Percentiles rank a stretch among this genome's conserved stretches.
Evolutionary conservation across 2,888 invertebrate species (phyloP).

Genomic region (Drosophila flavopinicola): DNA sequence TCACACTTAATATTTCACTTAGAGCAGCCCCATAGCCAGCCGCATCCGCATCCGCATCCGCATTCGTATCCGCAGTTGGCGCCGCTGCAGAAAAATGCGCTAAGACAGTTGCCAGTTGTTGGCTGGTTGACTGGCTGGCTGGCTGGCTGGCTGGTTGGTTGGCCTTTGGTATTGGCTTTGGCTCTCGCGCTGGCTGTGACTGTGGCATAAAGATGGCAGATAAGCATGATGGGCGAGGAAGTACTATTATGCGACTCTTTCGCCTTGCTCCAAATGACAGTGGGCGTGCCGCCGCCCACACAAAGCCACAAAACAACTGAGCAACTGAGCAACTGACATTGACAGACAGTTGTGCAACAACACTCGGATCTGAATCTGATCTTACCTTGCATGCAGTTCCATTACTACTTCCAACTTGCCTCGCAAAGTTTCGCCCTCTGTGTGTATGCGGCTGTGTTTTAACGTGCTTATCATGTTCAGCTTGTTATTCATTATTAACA

Average conservation of each 20-base stretch:
- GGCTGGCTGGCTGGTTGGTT: constrained; percentile 2
- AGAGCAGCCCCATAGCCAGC: constrained; percentile 15
- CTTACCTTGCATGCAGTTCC: constrained; percentile 7
- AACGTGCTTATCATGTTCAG: constrained; percentile 37
- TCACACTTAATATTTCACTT: constrained; percentile 65
- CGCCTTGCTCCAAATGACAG: neutral
- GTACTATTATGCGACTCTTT: neutral
- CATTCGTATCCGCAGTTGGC: no score
- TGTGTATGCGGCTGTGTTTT: neutral
- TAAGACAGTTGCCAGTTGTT: constrained; percentile 22
- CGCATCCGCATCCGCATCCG: neutral
- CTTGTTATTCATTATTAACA: constrained; percentile 47
- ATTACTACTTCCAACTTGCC: neutral
- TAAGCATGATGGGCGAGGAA: neutral
- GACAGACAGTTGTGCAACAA: constrained; percentile 6
- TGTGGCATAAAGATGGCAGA: constrained; percentile 20
- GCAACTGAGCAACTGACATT: neutral
- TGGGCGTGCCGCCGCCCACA: no score
- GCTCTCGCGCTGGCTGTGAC: no score
- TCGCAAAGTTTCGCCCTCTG: neutral
- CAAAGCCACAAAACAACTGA: no score
- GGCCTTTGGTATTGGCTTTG: constrained; percentile 21
- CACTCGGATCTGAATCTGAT: constrained; percentile 31
- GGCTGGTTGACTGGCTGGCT: neutral
- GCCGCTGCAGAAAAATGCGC: constrained; percentile 10